These are phyloP conservation scores for Mercenaria mercenaria DNA, from an alignment of 1,140 invertebrate genomes.

Conservation along the genomic window DNA sequence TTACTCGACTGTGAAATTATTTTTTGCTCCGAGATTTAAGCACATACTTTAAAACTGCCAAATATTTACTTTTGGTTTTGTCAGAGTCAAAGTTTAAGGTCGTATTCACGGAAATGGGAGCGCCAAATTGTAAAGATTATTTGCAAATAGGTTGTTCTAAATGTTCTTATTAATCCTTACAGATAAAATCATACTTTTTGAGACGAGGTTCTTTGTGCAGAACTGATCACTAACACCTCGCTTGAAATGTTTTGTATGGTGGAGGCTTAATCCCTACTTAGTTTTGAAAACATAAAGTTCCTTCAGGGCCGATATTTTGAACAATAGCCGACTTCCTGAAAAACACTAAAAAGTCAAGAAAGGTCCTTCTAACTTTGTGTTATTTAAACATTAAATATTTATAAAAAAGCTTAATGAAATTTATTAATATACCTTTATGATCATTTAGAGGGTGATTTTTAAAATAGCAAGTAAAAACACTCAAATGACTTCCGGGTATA, in stretches of 20 bases:
- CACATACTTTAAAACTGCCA: neutral
- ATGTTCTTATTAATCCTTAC: neutral
- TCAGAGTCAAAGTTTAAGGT: neutral
- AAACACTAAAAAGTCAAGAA: constrained; percentile 3
- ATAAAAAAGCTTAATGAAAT: neutral
- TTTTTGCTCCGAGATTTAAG: neutral
- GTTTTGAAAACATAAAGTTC: neutral
- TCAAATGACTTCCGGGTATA: too few relatives aligned
- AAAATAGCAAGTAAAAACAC: too few relatives aligned
- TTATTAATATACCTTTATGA: too few relatives aligned
- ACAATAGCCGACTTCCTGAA: constrained; percentile 6
- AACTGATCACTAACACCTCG: neutral
- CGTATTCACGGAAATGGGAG: neutral
- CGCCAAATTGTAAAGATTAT: neutral
- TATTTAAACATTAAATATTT: constrained; percentile 17
- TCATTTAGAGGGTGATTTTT: neutral
- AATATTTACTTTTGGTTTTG: neutral
- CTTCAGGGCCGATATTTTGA: neutral
- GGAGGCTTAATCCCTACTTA: neutral
- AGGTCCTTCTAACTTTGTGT: neutral
- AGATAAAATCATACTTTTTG: neutral
- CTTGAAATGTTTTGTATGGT: neutral
- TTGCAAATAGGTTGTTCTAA: neutral
- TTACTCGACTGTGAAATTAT: neutral
- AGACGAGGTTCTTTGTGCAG: neutral